Evolutionary conservation across 2,888 invertebrate species (phyloP), one percentile per base, ranked within the genome.

Genomic region (Pristionchus entomophagus): DNA sequence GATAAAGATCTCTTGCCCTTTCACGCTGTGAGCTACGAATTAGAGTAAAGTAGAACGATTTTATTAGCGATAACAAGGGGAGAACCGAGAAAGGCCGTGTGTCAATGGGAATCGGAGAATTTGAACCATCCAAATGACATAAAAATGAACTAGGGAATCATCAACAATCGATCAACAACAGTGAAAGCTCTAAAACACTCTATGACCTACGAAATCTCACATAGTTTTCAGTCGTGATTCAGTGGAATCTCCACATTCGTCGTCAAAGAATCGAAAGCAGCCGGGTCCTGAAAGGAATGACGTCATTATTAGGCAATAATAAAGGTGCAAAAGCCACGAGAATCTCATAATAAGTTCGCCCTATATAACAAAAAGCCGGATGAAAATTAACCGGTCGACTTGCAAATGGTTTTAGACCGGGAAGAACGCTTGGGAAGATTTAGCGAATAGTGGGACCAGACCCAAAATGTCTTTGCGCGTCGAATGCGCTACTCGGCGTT

Each of bases 221-320:
- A 4, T 49, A 12, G 51, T 51, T 45, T 29, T 73, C 86, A 91
- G 84, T 91, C 91, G 32, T 89, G 89, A 86, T 90, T 89, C 32
- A 73, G 65, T 19, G 91, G 90, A 53, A 91, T 91, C 17, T 90
- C 49, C 29, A 85, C 73, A 35, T 85, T 83, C 53, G 88, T 90
- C 3, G 90, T 90, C 35, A 91, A 83, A 41, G 89, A 88, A 62
- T 89, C 89, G 82, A 90, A 91, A 1, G 90, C 91, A 14, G 90
- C 53, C 26, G 87, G 82, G 65, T 91, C 91, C 32, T 88, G 51
- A 29, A 0, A 17, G 35, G 77, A 45, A 51, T 19, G 0, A 14
- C 0, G 26, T 73, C 26, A 14, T 45, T n/a, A 73, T 22, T n/a
- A 41, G 4, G 35, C 19, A 59, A 5, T 22, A 51, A 12, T n/a